Percentiles rank a stretch among this genome's conserved stretches.
phyloP scores from a whole-genome alignment of 2,888 invertebrate genomes.

The Drosophila gaucha region DNA sequence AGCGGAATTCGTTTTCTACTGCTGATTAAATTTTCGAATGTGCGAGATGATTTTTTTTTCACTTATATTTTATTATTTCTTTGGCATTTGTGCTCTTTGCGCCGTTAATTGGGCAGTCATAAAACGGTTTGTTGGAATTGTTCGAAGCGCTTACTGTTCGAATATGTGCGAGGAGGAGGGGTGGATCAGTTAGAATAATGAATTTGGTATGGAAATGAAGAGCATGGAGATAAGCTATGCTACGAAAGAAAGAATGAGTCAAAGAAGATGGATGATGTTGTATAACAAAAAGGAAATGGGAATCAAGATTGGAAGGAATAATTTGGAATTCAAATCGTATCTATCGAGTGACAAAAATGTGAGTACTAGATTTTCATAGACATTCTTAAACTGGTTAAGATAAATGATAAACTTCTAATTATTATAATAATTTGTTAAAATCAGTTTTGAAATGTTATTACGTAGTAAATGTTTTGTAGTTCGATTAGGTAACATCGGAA shows the following conservation, averaged over 20 bases:
- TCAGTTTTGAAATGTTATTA: not conserved
- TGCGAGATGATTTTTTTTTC: constrained; percentile 26
- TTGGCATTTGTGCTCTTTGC: constrained; percentile 18
- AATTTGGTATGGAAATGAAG: constrained; percentile 31
- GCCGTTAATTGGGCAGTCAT: constrained; percentile 49
- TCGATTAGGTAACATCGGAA: constrained; percentile 17
- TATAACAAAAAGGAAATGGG: not conserved
- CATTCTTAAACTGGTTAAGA: too few species aligned
- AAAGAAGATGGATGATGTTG: constrained; percentile 11
- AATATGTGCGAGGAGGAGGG: not conserved
- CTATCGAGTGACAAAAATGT: not conserved
- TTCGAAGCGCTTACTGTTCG: constrained; percentile 2
- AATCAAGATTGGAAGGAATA: not conserved
- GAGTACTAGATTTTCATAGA: not conserved
- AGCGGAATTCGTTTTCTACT: constrained; percentile 58
- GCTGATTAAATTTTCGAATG: constrained; percentile 51
- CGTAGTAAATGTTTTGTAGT: not conserved
- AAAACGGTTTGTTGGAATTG: constrained; percentile 32
- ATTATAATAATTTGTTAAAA: not conserved
- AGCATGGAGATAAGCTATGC: constrained; percentile 3
- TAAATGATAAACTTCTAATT: not conserved
- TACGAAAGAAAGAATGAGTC: not conserved
- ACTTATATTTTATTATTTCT: constrained; percentile 2
- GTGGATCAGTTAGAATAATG: constrained; percentile 17
- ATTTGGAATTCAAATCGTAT: not conserved